Conservation (phyloP, 2,797 vertebrate species). For the Valencia hispanica region DNA sequence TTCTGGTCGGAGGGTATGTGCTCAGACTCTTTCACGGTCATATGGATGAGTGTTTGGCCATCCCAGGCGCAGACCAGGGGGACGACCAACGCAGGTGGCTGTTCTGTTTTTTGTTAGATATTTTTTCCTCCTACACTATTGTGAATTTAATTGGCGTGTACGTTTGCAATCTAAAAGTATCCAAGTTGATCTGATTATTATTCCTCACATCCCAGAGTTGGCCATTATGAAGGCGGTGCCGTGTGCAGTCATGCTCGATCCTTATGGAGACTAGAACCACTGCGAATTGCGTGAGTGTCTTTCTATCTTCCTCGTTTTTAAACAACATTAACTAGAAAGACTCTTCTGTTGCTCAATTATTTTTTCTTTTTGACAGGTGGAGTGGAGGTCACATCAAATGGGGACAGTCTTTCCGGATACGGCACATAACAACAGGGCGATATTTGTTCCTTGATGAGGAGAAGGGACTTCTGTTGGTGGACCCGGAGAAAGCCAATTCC, state of each 20-base stretch:
- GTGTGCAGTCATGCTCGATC: conserved; percentile 94
- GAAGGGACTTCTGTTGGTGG: conserved; percentile 89
- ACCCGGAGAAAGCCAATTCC: conserved; percentile 88
- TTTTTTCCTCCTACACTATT: background rate
- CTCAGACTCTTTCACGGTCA: conserved; percentile 93
- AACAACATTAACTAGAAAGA: background rate
- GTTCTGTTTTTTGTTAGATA: background rate
- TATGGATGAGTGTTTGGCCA: conserved; percentile 95
- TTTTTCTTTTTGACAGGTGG: conserved; percentile 80
- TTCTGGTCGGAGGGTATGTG: conserved; percentile 90
- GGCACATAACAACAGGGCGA: conserved; percentile 91
- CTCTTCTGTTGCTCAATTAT: conserved; percentile 8
- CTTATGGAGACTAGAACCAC: conserved; percentile 91
- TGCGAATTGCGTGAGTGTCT: conserved; percentile 87
- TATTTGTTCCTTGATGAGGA: conserved; percentile 91
- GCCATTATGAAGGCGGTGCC: conserved; percentile 91
- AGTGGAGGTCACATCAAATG: conserved; percentile 93
- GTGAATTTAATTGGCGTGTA: background rate
- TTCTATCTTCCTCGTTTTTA: background rate
- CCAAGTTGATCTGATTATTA: background rate
- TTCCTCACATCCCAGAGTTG: conserved; percentile 76
- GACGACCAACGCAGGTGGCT: conserved; percentile 90
- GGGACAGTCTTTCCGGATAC: conserved; percentile 91
- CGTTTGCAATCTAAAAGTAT: background rate
- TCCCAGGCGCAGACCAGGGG: conserved; percentile 88